phyloP scores from a whole-genome alignment of 2,797 vertebrate species.

The Neomorphus geoffroyi region DNA sequence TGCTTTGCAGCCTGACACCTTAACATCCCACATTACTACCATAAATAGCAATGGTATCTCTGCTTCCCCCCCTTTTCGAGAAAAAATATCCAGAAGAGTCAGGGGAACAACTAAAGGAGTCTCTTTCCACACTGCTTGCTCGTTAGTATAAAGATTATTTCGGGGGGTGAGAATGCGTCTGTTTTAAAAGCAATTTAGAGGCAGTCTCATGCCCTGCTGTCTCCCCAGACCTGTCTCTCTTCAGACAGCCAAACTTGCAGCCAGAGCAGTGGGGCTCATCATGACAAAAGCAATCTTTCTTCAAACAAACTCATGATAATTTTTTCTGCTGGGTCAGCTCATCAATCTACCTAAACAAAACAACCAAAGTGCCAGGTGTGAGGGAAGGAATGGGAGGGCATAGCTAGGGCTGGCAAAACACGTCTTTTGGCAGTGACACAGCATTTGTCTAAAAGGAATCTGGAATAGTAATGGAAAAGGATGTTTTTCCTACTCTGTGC shows the following conservation, averaged over 20 bases:
- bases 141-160: background rate
- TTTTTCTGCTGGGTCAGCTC: background rate
- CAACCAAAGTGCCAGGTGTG: background rate
- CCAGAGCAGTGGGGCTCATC: background rate
- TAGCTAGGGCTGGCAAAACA: background rate
- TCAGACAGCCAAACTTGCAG: background rate
- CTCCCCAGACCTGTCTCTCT: background rate
- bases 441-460: background rate
- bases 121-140: background rate
- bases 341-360: background rate
- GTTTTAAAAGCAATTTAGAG: background rate
- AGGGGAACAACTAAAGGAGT: background rate
- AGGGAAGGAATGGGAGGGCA: background rate
- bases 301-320: background rate
- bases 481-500: background rate
- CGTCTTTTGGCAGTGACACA: background rate
- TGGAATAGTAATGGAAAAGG: background rate
- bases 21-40: background rate
- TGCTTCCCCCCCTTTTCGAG: background rate
- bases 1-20: background rate
- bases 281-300: background rate
- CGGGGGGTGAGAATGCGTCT: background rate
- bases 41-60: background rate
- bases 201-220: fast-evolving
- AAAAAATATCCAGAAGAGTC: background rate